These are phyloP conservation scores for Castor canadensis DNA, from an alignment of 2,113 vertebrate species.

Conservation along the genomic window DNA sequence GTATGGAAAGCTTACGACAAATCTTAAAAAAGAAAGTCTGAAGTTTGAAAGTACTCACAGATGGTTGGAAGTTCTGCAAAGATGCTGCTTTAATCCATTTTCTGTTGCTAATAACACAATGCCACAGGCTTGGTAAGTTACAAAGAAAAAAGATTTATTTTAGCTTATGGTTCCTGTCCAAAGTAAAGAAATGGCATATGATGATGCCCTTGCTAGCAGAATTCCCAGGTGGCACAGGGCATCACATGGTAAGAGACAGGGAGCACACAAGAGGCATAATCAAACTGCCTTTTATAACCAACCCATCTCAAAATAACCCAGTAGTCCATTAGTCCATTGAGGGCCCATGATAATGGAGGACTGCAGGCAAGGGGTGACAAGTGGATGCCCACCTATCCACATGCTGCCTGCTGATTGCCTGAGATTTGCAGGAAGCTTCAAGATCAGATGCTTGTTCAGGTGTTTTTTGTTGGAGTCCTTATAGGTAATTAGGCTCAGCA, in stretches of 20 bases:
- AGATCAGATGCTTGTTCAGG: no score
- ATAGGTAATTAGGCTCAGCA: background rate
- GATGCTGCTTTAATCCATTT: background rate
- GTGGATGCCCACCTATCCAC: background rate
- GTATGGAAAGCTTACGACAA: background rate
- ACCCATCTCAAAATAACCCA: no score
- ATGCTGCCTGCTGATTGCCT: background rate
- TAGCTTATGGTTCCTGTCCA: background rate
- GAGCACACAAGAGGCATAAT: no score
- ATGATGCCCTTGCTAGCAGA: background rate
- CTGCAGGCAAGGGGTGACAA: accelerated
- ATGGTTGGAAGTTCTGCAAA: background rate
- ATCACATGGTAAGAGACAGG: background rate
- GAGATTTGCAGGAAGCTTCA: background rate
- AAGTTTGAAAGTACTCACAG: background rate
- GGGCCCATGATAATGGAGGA: accelerated
- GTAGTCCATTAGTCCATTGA: background rate
- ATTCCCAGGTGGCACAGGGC: no score
- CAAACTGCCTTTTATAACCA: background rate
- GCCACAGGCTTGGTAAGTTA: background rate
- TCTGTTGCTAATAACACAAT: background rate
- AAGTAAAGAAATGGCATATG: background rate
- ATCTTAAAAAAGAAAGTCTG: background rate
- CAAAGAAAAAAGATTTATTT: background rate
- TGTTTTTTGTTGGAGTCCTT: background rate